Evolutionary conservation across 2,888 invertebrate species (phyloP).

Genomic region (Nomada ruficornis): DNA sequence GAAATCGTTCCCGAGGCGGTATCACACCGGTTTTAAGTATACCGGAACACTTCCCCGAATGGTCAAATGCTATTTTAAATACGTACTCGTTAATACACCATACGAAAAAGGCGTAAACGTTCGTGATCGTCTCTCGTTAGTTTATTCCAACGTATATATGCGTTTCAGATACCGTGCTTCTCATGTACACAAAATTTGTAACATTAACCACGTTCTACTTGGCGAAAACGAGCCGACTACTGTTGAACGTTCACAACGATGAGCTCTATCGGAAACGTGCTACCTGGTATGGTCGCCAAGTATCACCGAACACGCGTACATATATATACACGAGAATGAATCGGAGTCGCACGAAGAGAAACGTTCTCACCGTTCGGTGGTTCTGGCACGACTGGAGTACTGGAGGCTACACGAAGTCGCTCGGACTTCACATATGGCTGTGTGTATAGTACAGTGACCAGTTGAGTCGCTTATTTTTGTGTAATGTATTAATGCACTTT

Average conservation of each 20-base stretch:
- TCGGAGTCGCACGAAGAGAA: slow-evolving; percentile 21
- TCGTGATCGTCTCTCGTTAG: slow-evolving; percentile 15
- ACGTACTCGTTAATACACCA: slow-evolving; percentile 17
- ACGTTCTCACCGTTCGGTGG: slow-evolving; percentile 66
- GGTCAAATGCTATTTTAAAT: slow-evolving; percentile 10
- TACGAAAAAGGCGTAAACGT: slow-evolving; percentile 29
- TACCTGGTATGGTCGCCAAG: slow-evolving; percentile 26
- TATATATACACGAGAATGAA: slow-evolving; percentile 25
- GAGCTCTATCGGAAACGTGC: slow-evolving; percentile 13
- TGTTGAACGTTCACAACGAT: slow-evolving; percentile 15
- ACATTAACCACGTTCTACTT: slow-evolving; percentile 3
- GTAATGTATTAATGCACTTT: not conserved
- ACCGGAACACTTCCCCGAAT: slow-evolving; percentile 21
- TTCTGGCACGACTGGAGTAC: slow-evolving; percentile 73
- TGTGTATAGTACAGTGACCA: slow-evolving; percentile 55
- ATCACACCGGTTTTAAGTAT: slow-evolving; percentile 50
- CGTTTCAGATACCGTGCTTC: slow-evolving; percentile 40
- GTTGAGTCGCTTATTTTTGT: slow-evolving; percentile 4
- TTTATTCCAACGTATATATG: slow-evolving; percentile 29
- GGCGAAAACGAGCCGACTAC: not conserved
- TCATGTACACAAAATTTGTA: slow-evolving; percentile 27
- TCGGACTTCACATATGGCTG: slow-evolving; percentile 56
- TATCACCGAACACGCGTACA: slow-evolving; percentile 56
- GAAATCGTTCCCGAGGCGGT: slow-evolving; percentile 53
- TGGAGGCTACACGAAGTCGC: slow-evolving; percentile 25